Percentiles rank a stretch among this genome's conserved stretches.
Conservation (phyloP, 2,113 vertebrate genomes). For the Dipodomys spectabilis region DNA sequence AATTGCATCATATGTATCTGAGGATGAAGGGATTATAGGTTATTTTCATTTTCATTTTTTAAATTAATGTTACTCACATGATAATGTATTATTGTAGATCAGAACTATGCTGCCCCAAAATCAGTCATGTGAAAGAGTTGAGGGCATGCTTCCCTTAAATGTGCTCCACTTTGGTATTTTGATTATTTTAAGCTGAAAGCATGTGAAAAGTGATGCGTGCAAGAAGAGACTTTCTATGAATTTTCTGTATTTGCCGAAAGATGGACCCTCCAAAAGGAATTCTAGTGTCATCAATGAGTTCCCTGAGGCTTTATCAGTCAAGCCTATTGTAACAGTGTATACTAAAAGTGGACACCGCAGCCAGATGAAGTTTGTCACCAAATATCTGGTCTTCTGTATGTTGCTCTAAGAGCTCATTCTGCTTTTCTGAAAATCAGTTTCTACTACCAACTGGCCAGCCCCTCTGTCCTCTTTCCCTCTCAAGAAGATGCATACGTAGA, state of each 20-base stretch:
- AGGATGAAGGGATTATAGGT: not conserved
- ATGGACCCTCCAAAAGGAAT: not conserved
- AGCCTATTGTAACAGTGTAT: no score
- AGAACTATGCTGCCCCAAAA: not conserved
- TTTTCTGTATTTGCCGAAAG: not conserved
- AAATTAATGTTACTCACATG: not conserved
- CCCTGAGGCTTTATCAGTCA: not conserved
- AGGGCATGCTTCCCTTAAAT: not conserved
- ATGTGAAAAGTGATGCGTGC: not conserved
- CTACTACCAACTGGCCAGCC: not conserved
- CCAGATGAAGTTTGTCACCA: not conserved
- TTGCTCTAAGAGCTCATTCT: not conserved
- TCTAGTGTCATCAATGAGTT: not conserved
- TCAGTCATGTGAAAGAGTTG: not conserved
- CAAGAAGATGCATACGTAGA: no score
- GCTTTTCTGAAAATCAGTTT: not conserved
- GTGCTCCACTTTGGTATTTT: not conserved
- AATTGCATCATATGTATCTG: not conserved
- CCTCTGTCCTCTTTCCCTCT: not conserved
- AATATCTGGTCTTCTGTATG: not conserved
- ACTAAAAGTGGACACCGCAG: no score
- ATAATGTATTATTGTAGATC: not conserved
- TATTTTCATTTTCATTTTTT: conserved; percentile 2
- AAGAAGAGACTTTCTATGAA: not conserved
- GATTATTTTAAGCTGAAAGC: not conserved